Evolutionary conservation across 2,113 vertebrate genomes (phyloP).

Genomic region (Panthera tigris): DNA sequence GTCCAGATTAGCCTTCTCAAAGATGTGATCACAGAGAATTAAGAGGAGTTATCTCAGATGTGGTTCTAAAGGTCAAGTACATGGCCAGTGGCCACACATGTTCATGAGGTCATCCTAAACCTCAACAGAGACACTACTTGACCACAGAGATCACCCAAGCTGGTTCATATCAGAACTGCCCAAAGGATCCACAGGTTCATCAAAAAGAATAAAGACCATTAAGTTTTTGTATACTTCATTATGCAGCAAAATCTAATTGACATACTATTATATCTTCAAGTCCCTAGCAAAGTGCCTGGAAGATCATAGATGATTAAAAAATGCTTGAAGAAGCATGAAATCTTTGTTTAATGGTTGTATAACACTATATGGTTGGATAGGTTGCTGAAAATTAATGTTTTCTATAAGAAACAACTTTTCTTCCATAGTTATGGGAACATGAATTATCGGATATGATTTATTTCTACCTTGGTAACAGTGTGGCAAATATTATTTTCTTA

Average conservation of each 20-base stretch:
- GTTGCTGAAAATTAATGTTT: background rate
- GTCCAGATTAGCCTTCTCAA: background rate
- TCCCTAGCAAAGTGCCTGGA: background rate
- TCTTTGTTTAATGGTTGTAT: background rate
- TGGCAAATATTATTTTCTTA: background rate
- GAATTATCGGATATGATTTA: background rate
- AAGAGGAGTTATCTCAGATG: background rate
- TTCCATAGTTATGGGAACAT: background rate
- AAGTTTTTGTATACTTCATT: background rate
- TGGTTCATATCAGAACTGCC: background rate
- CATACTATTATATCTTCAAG: background rate
- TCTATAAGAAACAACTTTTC: background rate
- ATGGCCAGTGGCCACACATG: background rate
- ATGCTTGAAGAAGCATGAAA: background rate
- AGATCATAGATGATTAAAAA: background rate
- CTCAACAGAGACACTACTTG: background rate
- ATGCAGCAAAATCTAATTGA: background rate
- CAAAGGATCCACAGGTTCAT: background rate
- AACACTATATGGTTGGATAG: background rate
- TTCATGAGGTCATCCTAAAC: background rate
- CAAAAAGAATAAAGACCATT: background rate
- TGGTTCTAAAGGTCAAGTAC: background rate
- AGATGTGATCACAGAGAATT: background rate
- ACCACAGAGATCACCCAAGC: background rate
- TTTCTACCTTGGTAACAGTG: background rate